Evolutionary conservation across 2,797 vertebrate genomes (phyloP), one percentile per base, ranked within the genome.

Genomic region (Pangasius sanitwongsei): DNA sequence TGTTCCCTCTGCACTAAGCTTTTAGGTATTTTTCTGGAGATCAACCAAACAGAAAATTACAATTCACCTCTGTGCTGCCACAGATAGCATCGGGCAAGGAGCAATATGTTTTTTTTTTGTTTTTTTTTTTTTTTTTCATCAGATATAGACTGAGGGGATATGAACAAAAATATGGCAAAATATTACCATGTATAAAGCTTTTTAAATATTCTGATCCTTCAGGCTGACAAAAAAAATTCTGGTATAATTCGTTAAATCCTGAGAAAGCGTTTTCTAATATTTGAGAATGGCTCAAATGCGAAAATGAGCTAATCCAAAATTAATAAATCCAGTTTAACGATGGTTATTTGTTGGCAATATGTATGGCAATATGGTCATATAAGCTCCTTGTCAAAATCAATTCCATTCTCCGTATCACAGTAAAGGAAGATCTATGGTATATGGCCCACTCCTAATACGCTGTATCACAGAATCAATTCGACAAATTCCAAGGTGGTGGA

Each of bases 1-100:
- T 89, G 74, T 41, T 84, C 23, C 69, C 37, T 53, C 78, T 50
- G 16, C 67, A 82, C n/a, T 37, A 86, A 69, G 63, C 53, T 28
- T 85, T 85, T 78, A 87, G 50, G n/a, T 69, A 81, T 90, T 85
- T 89, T 80, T 85, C 55, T 81, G 83, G 50, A 87, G 72, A 87
- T 80, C 89, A 87, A 41, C 61, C 53, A 37, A 89, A 81, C 86
- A 85, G 37, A 87, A 87, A 84, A 85, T 87, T 31, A 87, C 65
- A 69, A 72, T 83, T 84, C 81, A 84, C 70, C 72, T 80, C 70
- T 80, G 83, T 41, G 75, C 37, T 55, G 48, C 80, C n/a, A 70
- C n/a, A 81, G 82, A 90, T 72, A 85, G 9, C 72, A 87, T 80
- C 82, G 65, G 31, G 77, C 82, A 87, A 55, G 18, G n/a, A 63